A percentile compares a stretch with the other conserved stretches of the same genome.
These are phyloP conservation scores for Caenorhabditis panamensis DNA, from an alignment of 2,888 invertebrate species.

Conservation along the genomic window DNA sequence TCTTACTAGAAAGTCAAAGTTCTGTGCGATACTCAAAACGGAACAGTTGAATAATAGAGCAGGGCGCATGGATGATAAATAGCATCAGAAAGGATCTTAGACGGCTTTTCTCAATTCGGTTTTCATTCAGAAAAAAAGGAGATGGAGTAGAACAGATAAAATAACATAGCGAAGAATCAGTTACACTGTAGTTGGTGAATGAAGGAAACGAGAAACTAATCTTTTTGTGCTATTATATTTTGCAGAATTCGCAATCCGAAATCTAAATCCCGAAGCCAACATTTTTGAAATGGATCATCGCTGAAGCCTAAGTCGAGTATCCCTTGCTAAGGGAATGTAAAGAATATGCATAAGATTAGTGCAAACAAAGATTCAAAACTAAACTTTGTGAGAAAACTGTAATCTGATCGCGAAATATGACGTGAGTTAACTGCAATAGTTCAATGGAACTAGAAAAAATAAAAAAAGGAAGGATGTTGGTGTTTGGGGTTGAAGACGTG, in stretches of 20 bases:
- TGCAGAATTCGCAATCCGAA: background rate
- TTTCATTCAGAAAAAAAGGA: too few relatives aligned
- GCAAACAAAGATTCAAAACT: slow-evolving; percentile 48
- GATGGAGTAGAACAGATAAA: too few relatives aligned
- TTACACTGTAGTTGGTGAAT: background rate
- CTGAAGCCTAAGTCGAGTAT: background rate
- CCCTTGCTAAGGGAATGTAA: slow-evolving; percentile 1
- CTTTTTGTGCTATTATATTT: background rate
- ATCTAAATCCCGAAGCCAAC: background rate
- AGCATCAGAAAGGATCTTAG: too few relatives aligned
- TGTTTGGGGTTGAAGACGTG: slow-evolving; percentile 31
- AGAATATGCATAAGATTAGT: slow-evolving; percentile 25
- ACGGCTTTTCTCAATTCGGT: too few relatives aligned
- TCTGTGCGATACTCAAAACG: too few relatives aligned
- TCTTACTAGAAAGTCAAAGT: slow-evolving; percentile 14
- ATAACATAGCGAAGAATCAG: background rate
- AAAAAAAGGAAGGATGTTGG: background rate
- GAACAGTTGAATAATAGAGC: background rate
- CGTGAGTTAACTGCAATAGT: slow-evolving; percentile 7
- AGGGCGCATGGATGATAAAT: too few relatives aligned
- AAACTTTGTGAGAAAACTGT: slow-evolving; percentile 55
- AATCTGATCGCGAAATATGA: slow-evolving; percentile 40
- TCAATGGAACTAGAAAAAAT: background rate
- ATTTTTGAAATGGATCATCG: background rate
- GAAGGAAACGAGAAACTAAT: background rate